These are phyloP conservation scores for Microctonus aethiopoides DNA, from an alignment of 2,888 invertebrate genomes.

Conservation along the genomic window DNA sequence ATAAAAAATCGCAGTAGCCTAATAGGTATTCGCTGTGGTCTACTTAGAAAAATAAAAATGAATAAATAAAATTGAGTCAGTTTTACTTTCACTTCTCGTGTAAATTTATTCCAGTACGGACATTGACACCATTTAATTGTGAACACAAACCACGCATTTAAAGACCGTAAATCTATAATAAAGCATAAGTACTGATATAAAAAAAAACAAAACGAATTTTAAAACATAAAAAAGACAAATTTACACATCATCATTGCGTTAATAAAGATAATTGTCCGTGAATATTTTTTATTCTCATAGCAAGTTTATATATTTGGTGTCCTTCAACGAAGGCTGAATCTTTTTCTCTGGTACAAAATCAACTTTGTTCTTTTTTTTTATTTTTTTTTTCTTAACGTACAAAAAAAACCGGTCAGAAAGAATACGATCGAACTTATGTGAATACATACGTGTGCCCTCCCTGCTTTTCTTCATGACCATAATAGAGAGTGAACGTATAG, in stretches of 20 bases:
- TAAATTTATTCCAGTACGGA: neutral
- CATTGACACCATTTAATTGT: neutral
- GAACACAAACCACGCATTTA: neutral
- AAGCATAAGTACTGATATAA: neutral
- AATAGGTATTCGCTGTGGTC: neutral
- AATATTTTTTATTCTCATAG: neutral
- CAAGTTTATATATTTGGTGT: neutral
- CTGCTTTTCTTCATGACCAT: neutral
- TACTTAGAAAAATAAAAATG: neutral
- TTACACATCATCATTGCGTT: neutral
- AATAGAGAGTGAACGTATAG: neutral
- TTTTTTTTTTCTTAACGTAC: neutral
- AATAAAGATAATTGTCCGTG: neutral
- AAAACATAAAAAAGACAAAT: neutral
- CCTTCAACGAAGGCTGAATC: neutral
- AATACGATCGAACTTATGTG: neutral
- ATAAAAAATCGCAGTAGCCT: too few relatives aligned
- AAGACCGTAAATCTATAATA: neutral
- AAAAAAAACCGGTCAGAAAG: neutral
- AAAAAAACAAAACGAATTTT: neutral
- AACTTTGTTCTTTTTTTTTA: neutral
- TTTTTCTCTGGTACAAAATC: neutral
- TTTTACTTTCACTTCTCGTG: neutral
- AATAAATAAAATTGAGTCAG: neutral
- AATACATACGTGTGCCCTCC: neutral